phyloP scores from a whole-genome alignment of 1,140 invertebrate species.

The Subanguina moxae region DNA sequence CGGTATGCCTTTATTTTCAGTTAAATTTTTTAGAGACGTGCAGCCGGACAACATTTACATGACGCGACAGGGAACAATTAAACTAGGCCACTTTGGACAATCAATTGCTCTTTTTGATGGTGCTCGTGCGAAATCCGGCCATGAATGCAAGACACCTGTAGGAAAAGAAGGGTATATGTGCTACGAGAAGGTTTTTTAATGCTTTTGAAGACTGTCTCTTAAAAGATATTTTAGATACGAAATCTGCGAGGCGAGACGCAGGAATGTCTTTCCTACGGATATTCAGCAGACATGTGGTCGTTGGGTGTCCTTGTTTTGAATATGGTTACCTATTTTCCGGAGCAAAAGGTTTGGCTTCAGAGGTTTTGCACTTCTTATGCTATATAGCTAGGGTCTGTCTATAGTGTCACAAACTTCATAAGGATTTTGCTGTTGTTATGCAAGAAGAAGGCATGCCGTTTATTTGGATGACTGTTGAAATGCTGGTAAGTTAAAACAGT shows the following conservation, averaged over 20 bases:
- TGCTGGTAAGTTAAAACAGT: conserved; percentile 32
- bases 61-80: conserved; percentile 41
- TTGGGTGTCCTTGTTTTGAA: conserved; percentile 33
- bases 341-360: no score
- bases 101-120: conserved; percentile 21
- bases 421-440: conserved; percentile 40
- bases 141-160: conserved; percentile 37
- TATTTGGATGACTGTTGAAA: conserved; percentile 35
- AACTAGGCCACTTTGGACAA: conserved; percentile 39
- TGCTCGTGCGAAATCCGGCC: conserved; percentile 2
- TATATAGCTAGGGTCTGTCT: no score
- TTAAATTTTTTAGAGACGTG: conserved; percentile 25
- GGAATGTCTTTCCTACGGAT: conserved; percentile 34
- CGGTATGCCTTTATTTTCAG: not conserved
- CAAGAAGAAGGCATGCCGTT: conserved; percentile 41
- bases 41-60: conserved; percentile 41
- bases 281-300: conserved; percentile 39
- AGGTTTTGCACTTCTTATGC: no score
- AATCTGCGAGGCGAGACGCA: not conserved
- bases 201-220: no score
- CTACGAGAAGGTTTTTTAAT: conserved; percentile 30
- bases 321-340: conserved; percentile 41
- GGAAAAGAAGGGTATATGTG: conserved; percentile 45
- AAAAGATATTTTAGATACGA: conserved; percentile 19
- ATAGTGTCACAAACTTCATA: conserved; percentile 34